Evolutionary conservation across 2,113 vertebrate species (phyloP).

Genomic region (Gavialis gangeticus): DNA sequence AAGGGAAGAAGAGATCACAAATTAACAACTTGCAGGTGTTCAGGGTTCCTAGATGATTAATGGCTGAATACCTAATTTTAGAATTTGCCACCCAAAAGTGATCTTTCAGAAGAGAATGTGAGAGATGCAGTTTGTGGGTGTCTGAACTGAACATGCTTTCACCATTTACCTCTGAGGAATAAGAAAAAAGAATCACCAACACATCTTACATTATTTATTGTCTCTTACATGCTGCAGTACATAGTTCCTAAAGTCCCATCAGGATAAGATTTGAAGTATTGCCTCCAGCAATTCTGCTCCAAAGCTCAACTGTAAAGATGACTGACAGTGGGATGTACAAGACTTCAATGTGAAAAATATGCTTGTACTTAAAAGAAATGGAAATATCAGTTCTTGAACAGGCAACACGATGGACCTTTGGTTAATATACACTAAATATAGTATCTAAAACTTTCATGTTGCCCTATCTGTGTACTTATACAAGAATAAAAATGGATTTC

Average conservation of each 20-base stretch:
- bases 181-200: background rate
- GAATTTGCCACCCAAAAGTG: slow-evolving; percentile 20
- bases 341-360: background rate
- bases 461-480: background rate
- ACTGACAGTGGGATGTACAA: background rate
- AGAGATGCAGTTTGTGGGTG: background rate
- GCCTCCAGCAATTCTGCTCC: background rate
- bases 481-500: background rate
- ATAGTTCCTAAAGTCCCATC: background rate
- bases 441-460: background rate
- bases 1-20: slow-evolving; percentile 45
- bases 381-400: background rate
- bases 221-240: background rate
- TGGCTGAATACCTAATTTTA: slow-evolving; percentile 25
- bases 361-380: background rate
- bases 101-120: slow-evolving; percentile 15
- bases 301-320: background rate
- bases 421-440: background rate
- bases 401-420: background rate
- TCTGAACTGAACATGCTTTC: background rate
- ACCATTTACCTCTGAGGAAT: background rate
- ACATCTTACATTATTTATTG: background rate
- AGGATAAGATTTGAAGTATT: background rate
- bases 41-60: background rate
- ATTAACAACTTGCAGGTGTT: slow-evolving; percentile 57